These are phyloP conservation scores for Paraplagusia blochii DNA, from an alignment of 2,113 vertebrate genomes.

Conservation along the genomic window DNA sequence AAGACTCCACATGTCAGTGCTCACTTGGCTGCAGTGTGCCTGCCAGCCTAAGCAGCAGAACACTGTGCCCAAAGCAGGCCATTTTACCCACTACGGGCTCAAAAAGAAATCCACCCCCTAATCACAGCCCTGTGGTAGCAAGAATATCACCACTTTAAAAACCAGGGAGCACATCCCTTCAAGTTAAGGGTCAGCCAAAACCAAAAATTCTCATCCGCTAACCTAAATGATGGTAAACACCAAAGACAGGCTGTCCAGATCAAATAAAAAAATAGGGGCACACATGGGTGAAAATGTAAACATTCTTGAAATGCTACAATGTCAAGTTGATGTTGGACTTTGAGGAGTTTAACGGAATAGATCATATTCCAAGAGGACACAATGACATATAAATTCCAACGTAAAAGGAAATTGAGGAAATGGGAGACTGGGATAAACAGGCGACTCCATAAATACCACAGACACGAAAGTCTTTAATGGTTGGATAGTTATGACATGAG, in stretches of 20 bases:
- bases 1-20: conserved; percentile 28
- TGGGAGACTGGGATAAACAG: conserved; percentile 2
- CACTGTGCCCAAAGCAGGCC: conserved; percentile 42
- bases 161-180: conserved; percentile 33
- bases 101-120: conserved; percentile 60
- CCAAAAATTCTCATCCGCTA: conserved; percentile 32
- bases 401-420: conserved; percentile 16
- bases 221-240: conserved; percentile 27
- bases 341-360: conserved; percentile 35
- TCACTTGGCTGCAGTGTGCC: conserved; percentile 53
- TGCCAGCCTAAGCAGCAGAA: conserved; percentile 58
- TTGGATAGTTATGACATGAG: conserved; percentile 27
- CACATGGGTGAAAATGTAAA: neutral
- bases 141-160: conserved; percentile 49
- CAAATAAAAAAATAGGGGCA: conserved; percentile 9
- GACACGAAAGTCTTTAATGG: conserved; percentile 27
- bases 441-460: conserved; percentile 52
- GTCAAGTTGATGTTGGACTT: conserved; percentile 25
- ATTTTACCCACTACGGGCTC: conserved; percentile 33
- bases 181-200: conserved; percentile 44
- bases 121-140: conserved; percentile 31
- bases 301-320: neutral
- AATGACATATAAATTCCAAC: conserved; percentile 12
- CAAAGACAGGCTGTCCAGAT: conserved; percentile 17
- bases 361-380: conserved; percentile 30